Percentiles rank a stretch among this genome's conserved stretches.
Evolutionary conservation across 2,888 invertebrate genomes (phyloP).

Genomic region (Troides aeacus): DNA sequence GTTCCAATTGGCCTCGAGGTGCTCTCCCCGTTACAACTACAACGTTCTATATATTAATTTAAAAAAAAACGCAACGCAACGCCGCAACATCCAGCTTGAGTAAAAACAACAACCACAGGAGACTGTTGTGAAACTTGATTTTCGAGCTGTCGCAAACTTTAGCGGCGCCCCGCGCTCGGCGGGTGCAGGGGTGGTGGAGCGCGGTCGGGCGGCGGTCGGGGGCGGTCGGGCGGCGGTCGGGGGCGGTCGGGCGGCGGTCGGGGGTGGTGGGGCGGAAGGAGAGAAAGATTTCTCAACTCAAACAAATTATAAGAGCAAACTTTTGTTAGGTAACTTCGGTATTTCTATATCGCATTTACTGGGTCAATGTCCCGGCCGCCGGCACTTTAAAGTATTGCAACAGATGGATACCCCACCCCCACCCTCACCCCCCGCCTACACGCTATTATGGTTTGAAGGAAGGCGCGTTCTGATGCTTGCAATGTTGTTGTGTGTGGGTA

Average conservation of each 20-base stretch:
- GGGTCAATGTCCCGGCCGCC: conserved; percentile 26
- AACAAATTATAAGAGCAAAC: conserved; percentile 26
- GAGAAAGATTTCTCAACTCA: conserved; percentile 20
- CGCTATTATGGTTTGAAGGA: not conserved
- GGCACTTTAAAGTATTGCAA: conserved; percentile 12
- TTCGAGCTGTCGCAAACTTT: too few species aligned
- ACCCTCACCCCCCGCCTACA: not conserved
- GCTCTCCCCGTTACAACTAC: too few species aligned
- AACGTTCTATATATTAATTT: too few species aligned
- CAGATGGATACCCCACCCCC: conserved; percentile 7
- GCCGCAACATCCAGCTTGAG: too few species aligned
- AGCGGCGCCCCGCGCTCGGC: not conserved
- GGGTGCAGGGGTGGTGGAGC: not conserved
- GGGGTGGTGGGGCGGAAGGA: not conserved
- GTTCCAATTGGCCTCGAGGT: too few species aligned
- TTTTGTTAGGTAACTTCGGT: conserved; percentile 23
- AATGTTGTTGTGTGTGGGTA: not conserved
- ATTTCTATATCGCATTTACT: conserved; percentile 27
- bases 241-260: not conserved
- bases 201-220: not conserved
- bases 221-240: not conserved
- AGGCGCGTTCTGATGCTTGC: not conserved
- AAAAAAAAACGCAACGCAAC: too few species aligned
- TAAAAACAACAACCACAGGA: too few species aligned
- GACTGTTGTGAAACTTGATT: too few species aligned